phyloP scores from a whole-genome alignment of 2,113 vertebrate genomes.

The Mus musculus region DNA sequence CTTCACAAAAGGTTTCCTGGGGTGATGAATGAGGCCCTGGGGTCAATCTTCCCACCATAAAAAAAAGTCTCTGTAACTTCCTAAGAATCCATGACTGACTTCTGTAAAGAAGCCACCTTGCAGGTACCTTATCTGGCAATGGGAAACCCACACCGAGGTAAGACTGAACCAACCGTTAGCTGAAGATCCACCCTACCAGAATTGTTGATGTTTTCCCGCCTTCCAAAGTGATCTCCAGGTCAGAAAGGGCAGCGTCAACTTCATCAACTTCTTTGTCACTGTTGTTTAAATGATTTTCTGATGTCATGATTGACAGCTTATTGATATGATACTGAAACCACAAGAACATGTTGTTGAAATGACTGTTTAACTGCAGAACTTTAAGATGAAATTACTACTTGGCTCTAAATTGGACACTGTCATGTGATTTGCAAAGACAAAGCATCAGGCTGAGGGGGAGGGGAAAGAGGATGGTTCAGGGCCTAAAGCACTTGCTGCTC shows the following conservation, averaged over 20 bases:
- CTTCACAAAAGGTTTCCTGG: neutral
- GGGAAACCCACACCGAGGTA: conserved; percentile 19
- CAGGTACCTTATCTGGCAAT: neutral
- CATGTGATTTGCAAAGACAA: conserved; percentile 31
- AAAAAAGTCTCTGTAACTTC: neutral
- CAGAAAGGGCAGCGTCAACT: conserved; percentile 97
- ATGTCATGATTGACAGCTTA: conserved; percentile 98
- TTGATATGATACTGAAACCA: conserved; percentile 98
- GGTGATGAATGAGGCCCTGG: neutral
- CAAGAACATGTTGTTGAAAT: conserved; percentile 58
- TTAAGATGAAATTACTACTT: conserved; percentile 29
- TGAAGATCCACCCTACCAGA: conserved; percentile 88
- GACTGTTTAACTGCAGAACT: neutral
- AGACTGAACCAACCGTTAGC: neutral
- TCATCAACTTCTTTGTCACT: conserved; percentile 99
- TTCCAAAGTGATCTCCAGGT: conserved; percentile 98
- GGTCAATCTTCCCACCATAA: neutral
- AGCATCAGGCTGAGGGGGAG: neutral
- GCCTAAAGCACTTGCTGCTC: neutral
- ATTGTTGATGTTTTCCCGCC: conserved; percentile 97
- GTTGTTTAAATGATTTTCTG: conserved; percentile 99
- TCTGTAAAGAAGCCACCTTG: neutral
- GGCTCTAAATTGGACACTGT: neutral
- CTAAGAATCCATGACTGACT: neutral
- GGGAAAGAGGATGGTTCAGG: neutral